These are phyloP conservation scores for Epirrhoe alternata DNA, from an alignment of 2,888 invertebrate genomes.

Conservation along the genomic window DNA sequence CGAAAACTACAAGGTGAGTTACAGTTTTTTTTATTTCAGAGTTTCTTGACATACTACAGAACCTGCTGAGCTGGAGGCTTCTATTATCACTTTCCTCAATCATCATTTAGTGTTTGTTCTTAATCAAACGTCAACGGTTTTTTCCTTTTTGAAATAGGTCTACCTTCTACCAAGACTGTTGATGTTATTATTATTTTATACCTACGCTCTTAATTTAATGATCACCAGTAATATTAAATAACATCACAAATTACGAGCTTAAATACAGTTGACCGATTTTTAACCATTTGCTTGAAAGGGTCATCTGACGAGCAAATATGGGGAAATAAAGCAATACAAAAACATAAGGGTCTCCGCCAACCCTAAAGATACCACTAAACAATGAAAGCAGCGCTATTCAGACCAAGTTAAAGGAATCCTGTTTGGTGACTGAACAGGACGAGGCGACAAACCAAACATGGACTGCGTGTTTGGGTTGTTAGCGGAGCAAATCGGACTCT, in stretches of 20 bases:
- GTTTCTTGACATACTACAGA: neutral
- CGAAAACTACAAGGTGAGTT: constrained; percentile 78
- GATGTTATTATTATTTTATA: too few relatives aligned
- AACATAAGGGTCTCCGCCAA: constrained; percentile 38
- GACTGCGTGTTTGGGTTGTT: constrained; percentile 9
- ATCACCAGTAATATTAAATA: neutral
- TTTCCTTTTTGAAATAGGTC: neutral
- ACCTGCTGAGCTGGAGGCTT: neutral
- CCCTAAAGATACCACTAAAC: constrained; percentile 55
- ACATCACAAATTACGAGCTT: neutral
- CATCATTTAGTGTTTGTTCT: neutral
- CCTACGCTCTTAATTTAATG: too few relatives aligned
- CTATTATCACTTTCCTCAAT: neutral
- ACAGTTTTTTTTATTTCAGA: constrained; percentile 6
- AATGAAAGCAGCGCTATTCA: constrained; percentile 67
- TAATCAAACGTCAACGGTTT: neutral
- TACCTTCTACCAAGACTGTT: too few relatives aligned
- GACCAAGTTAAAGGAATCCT: constrained; percentile 67
- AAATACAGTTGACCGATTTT: neutral
- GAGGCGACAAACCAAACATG: constrained; percentile 21
- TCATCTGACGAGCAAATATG: constrained; percentile 28
- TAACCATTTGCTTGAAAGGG: constrained; percentile 25
- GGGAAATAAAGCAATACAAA: constrained; percentile 32
- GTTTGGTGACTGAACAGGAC: constrained; percentile 56
- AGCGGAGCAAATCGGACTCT: constrained; percentile 20